Evolutionary conservation across 2,888 invertebrate genomes (phyloP), one percentile per base, ranked within the genome.

Genomic region (Cataglyphis rosenhaueri): DNA sequence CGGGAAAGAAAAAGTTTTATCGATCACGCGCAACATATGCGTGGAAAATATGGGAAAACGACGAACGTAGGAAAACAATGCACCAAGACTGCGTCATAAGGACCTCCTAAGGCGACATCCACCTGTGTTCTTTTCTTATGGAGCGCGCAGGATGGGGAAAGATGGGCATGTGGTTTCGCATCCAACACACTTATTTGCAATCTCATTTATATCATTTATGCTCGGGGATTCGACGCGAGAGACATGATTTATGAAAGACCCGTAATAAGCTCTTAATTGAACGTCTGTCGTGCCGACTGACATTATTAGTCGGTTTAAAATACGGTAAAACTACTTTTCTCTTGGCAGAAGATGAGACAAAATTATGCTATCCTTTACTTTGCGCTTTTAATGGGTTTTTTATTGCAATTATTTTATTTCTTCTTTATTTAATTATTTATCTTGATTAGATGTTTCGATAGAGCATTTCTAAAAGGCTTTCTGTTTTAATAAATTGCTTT

Each of bases 211-310:
- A 89, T 85, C 52, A 85, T 84, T 65, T 81, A 78, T 74, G 81
- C 70, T 82, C 84, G 68, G 79, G 85, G 82, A 65, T 89, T 88
- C 86, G 87, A 87, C 84, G 88, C 84, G 88, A 87, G 88, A 76
- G 35, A 78, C 57, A 84, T 87, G 91, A 91, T 91, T 91, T 91
- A 91, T 87, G 86, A 87, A 85, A 85, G 78, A 18, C 38, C 68
- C 52, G 62, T 75, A 88, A 88, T 85, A 78, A 88, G 83, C 82
- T 84, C 83, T 81, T 87, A 89, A 87, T 84, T n/a, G 86, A 79
- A 79, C 44, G 75, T 35, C 85, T 85, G 76, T 70, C 87, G 86
- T 84, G 84, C 68, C 68, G 59, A 25, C 75, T 21, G 81, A 65
- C 65, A 74, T 82, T 87, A 84, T 84, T 84, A 87, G 85, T 81